Evolutionary conservation across 2,797 vertebrate genomes (phyloP), one percentile per base, ranked within the genome.

Genomic region (Crenuchus spilurus): DNA sequence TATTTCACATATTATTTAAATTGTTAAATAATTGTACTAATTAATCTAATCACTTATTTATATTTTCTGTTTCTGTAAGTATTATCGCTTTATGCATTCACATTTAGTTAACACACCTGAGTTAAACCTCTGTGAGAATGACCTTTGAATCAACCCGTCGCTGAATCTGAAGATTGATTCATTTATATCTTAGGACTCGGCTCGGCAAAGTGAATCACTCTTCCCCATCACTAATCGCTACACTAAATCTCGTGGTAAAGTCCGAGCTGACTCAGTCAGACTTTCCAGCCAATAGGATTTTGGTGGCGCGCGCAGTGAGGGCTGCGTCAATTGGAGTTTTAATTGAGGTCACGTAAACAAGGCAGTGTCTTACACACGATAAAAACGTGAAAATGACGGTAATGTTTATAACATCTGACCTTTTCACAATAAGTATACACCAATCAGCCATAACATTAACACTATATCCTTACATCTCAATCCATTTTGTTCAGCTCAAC

Each of bases 221-320:
- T 3, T n/a, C 49, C 5, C 22, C 22, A 13, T 52, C 49, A 5
- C 24, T 52, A 24, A 22, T 49, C 46, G 18, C n/a, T 49, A 11
- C 9, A 11, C 6, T 1, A 24, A 6, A 52, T 4, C 24, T 14
- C 5, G 10, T 8, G n/a, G 48, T 4, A 11, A 14, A 26, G 35
- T 22, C 49, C 13, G 24, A 14, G 4, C 49, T 52, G 49, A 28
- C 22, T 52, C 49, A 52, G 22, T 24, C 48, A 35, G 28, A 35
- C 20, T 8, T 9, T 33, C 18, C 18, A 35, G n/a, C 73, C 73
- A 75, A 69, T 75, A 33, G 57, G 48, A 44, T 16, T 11, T 20
- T 16, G 22, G n/a, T 22, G 10, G 30, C 6, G 30, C 6, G 5
- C 4, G 18, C 13, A 44, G 4, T 5, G 26, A 20, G 16, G 4